Percentiles rank a stretch among this genome's conserved stretches.
These are phyloP conservation scores for Rhinoraja longicauda DNA, from an alignment of 2,797 vertebrate species.

Conservation along the genomic window DNA sequence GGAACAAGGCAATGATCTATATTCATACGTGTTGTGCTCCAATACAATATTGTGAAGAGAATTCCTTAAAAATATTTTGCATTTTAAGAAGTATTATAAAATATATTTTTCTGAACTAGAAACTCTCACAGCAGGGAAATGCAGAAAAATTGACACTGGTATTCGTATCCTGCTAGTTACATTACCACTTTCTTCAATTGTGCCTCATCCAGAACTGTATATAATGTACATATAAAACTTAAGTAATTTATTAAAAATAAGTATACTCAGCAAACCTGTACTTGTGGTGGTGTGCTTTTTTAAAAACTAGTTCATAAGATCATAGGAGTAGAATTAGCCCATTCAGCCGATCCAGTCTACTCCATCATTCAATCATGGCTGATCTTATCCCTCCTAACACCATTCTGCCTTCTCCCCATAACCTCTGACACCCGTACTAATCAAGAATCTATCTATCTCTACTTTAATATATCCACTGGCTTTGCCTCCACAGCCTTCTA, in stretches of 20 bases:
- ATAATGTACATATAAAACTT: conserved; percentile 31
- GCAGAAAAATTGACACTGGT: not conserved
- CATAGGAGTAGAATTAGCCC: no score
- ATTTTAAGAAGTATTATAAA: conserved; percentile 36
- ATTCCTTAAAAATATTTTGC: conserved; percentile 20
- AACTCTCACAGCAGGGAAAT: conserved; percentile 17
- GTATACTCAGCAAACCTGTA: conserved; percentile 16
- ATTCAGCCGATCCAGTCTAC: no score
- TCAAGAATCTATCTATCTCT: no score
- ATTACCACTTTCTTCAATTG: conserved; percentile 32
- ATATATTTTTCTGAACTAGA: conserved; percentile 36
- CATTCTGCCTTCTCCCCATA: no score
- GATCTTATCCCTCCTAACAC: no score
- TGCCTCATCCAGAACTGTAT: conserved; percentile 36
- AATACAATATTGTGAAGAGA: conserved; percentile 32
- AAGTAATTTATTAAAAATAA: conserved; percentile 38
- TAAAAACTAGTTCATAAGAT: not conserved
- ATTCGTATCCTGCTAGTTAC: not conserved
- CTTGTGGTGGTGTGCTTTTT: conserved; percentile 7
- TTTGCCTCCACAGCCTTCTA: no score
- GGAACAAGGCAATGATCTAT: conserved; percentile 16
- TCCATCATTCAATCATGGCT: no score
- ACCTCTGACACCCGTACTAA: no score
- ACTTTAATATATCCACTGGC: no score
- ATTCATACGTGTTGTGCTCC: conserved; percentile 13